Percentiles rank a stretch among this genome's conserved stretches.
Evolutionary conservation across 2,888 invertebrate species (phyloP).

Genomic region (Elegia similella): DNA sequence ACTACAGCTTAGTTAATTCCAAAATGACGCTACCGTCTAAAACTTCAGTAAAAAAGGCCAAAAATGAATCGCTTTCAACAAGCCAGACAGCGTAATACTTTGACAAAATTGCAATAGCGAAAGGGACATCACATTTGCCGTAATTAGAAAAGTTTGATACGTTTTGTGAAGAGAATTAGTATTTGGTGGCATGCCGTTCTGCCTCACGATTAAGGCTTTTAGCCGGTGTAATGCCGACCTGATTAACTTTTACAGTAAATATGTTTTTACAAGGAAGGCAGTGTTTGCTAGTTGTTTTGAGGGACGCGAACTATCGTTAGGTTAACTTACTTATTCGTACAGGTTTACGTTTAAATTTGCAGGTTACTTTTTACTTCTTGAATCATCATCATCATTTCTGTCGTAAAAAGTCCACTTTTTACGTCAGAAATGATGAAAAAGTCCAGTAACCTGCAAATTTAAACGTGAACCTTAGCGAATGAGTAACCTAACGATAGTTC

Average conservation of each 20-base stretch:
- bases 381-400: too few species aligned
- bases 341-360: too few species aligned
- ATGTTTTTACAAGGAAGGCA: neutral
- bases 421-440: too few species aligned
- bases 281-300: neutral
- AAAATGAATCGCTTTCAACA: conserved; percentile 27
- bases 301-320: neutral
- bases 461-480: too few species aligned
- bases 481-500: neutral
- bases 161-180: conserved; percentile 71
- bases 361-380: too few species aligned
- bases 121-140: conserved; percentile 63
- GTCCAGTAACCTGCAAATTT: too few species aligned
- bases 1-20: neutral
- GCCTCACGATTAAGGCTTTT: conserved; percentile 59
- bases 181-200: conserved; percentile 68
- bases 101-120: conserved; percentile 54
- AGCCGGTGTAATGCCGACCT: conserved; percentile 48
- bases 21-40: neutral
- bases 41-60: conserved; percentile 12
- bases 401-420: too few species aligned
- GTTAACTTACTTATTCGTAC: neutral
- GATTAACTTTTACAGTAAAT: conserved; percentile 21
- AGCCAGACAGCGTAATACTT: conserved; percentile 29
- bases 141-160: conserved; percentile 76